Evolutionary conservation across 1,140 invertebrate species (phyloP).

Genomic region (Trichonephila clavipes): DNA sequence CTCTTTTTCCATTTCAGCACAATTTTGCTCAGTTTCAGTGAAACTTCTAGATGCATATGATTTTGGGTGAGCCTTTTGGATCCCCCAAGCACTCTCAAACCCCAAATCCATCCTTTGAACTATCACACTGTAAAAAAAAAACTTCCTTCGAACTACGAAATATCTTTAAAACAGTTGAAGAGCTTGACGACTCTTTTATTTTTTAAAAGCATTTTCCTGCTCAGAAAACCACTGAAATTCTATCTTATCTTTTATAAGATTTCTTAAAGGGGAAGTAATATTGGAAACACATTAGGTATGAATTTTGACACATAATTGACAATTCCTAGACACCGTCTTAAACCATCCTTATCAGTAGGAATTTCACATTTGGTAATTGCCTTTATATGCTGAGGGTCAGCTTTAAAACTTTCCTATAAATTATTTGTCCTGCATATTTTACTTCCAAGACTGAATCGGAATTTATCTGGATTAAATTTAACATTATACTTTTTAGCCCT

Average conservation of each 20-base stretch:
- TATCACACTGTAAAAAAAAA: constrained; percentile 64
- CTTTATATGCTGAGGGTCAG: background rate
- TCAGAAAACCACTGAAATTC: too few relatives aligned
- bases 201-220: constrained; percentile 34
- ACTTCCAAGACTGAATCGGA: constrained; percentile 64
- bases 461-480: constrained; percentile 68
- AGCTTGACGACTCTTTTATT: constrained; percentile 25
- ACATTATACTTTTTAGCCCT: background rate
- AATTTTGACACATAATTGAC: constrained; percentile 60
- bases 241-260: background rate
- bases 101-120: constrained; percentile 68
- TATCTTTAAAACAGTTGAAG: constrained; percentile 18
- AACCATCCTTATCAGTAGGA: constrained; percentile 42
- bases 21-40: constrained; percentile 81
- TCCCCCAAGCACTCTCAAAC: background rate
- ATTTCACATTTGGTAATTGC: constrained; percentile 36
- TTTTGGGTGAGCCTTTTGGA: constrained; percentile 79
- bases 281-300: too few relatives aligned
- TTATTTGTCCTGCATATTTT: constrained; percentile 65
- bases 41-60: constrained; percentile 81
- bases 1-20: constrained; percentile 82
- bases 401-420: constrained; percentile 60
- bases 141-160: background rate
- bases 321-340: constrained; percentile 55
- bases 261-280: constrained; percentile 4